A percentile compares a stretch with the other conserved stretches of the same genome.
phyloP scores from a whole-genome alignment of 2,797 vertebrate genomes.

The Leucoraja ocellata region DNA sequence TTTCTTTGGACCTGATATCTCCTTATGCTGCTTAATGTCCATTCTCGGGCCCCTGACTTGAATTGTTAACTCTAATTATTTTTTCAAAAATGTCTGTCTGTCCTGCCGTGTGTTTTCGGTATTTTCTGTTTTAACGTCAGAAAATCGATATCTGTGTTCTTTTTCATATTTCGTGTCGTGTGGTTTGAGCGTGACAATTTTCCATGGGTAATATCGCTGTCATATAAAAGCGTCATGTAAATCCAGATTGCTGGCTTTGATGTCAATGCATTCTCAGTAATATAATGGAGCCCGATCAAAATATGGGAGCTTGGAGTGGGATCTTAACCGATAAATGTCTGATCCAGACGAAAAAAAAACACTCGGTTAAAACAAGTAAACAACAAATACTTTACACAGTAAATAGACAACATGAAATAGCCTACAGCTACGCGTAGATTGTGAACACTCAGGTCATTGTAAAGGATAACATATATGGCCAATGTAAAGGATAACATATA shows the following conservation, averaged over 20 bases:
- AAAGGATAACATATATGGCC: background rate
- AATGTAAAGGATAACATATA: background rate
- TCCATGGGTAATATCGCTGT: background rate
- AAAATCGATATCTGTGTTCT: too few relatives aligned
- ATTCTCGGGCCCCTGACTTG: too few relatives aligned
- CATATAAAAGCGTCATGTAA: background rate
- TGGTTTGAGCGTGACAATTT: too few relatives aligned
- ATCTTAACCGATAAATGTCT: background rate
- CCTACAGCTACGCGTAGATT: background rate
- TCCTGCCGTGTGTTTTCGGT: too few relatives aligned
- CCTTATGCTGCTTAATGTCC: background rate
- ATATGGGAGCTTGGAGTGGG: background rate
- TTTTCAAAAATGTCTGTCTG: too few relatives aligned
- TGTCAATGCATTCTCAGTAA: background rate
- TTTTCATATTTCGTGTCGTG: too few relatives aligned
- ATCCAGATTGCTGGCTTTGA: background rate
- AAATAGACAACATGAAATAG: background rate
- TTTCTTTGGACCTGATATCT: background rate
- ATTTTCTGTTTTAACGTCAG: too few relatives aligned
- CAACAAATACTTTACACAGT: background rate
- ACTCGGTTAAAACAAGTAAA: background rate
- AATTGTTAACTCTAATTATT: too few relatives aligned
- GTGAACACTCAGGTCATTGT: background rate
- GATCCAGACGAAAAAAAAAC: background rate
- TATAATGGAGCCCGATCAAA: background rate